Evolutionary conservation across 2,888 invertebrate species (phyloP).

Genomic region (Brachypalpus laphriformis): DNA sequence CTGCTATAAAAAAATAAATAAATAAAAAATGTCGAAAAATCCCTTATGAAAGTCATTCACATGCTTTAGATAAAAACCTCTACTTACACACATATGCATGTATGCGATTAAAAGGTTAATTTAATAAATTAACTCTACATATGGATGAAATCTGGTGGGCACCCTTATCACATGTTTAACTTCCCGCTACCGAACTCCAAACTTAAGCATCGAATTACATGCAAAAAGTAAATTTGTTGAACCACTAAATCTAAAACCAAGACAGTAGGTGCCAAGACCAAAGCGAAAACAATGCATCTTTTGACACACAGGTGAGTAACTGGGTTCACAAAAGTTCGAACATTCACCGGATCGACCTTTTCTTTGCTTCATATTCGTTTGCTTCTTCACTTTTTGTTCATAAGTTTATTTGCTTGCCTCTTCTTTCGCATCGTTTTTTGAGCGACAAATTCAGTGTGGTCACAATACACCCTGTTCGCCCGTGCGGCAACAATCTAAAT

Average conservation of each 20-base stretch:
- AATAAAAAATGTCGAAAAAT: not conserved
- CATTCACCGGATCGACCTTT: conserved; percentile 53
- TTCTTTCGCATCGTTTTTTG: conserved; percentile 30
- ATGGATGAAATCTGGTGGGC: conserved; percentile 2
- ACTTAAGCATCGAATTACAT: conserved; percentile 51
- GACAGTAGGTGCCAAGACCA: conserved; percentile 41
- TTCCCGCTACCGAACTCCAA: not conserved
- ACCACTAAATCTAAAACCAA: conserved; percentile 18
- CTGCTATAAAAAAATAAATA: not conserved
- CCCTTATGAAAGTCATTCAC: not conserved
- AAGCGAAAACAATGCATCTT: conserved; percentile 33
- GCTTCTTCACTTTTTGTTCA: not conserved
- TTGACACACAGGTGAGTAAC: conserved; percentile 36
- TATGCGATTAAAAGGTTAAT: conserved; percentile 21
- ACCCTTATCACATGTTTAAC: not conserved
- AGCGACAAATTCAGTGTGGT: conserved; percentile 66
- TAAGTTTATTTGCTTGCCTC: not conserved
- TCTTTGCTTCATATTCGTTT: conserved; percentile 6
- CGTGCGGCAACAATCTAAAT: conserved; percentile 22
- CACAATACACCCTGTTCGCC: conserved; percentile 30
- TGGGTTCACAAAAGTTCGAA: conserved; percentile 56
- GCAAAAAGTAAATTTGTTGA: conserved; percentile 8
- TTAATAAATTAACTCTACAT: conserved; percentile 13
- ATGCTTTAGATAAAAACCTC: conserved; percentile 7
- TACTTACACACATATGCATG: not conserved